Base-by-base conservation (phyloP, 2,797 vertebrate species). In the Tinamus major region DNA sequence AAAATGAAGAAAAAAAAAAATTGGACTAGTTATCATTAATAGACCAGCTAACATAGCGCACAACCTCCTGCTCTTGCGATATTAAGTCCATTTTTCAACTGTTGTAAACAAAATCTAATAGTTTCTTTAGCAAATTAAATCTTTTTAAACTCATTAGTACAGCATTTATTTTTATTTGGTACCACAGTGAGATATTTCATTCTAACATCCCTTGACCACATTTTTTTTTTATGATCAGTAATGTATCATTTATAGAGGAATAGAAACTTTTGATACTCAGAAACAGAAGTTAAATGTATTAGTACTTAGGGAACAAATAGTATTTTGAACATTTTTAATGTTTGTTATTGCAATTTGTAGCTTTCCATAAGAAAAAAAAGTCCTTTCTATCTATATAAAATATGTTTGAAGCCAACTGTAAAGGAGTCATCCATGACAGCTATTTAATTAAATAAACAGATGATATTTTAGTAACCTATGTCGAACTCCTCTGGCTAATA, bases 361-460 rank as follows among this genome's bases (percentile, higher is more conserved):
- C 15, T 42, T 85, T 76, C 13, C 13, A 18, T 8, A 19, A 58
- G 44, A 72, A 72, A 81, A 81, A 80, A 8, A 16, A 4, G 3
- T 59, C 4, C 10, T 75, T n/a, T 87, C 49, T 56, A 23, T 80
- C 12, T 42, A 69, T 21, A 44, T 1, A 62, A 12, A 33, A 35
- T 14, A 55, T 16, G 42, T 49, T 46, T 2, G 6, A 83, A 86
- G 6, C 16, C 39, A 79, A 63, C n/a, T 65, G 12, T 59, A 89
- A 92, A 84, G 29, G 2, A 69, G 20, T 75, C 7, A 51, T 72
- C 86, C 64, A 5, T 79, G 62, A 64, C 17, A 72, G 5, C 3
- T 79, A 82, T 92, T 87, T 92, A 68, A 86, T 84, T 80, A 61
- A 85, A 78, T 49, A 75, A 84, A 6, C 16, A 79, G 7, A 63